phyloP scores from a whole-genome alignment of 2,113 vertebrate genomes.

The Aspidoscelis tigris region DNA sequence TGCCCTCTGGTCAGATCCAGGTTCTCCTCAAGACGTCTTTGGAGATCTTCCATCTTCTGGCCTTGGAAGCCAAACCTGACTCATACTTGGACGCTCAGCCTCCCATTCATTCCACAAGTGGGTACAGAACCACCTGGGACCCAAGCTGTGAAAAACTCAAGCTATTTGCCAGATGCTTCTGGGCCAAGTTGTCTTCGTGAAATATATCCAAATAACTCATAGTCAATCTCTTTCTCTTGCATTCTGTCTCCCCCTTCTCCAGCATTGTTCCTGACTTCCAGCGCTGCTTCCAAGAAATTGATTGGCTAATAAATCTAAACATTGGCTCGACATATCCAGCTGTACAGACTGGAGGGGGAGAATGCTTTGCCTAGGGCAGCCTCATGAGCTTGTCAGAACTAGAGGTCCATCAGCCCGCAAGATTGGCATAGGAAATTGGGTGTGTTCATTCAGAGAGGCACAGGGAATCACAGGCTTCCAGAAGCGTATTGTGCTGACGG shows the following conservation, averaged over 20 bases:
- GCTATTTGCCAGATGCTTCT: not conserved
- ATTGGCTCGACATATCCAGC: not conserved
- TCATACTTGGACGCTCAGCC: not conserved
- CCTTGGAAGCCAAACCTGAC: conserved; percentile 1
- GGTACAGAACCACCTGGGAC: not conserved
- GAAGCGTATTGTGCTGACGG: not conserved
- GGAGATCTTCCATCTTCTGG: not conserved
- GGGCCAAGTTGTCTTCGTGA: conserved; percentile 4
- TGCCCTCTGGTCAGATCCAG: not conserved
- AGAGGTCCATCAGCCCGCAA: not conserved
- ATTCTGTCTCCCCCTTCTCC: fast-evolving
- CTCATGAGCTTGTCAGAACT: fast-evolving
- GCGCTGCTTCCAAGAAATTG: conserved; percentile 25
- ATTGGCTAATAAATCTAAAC: not conserved
- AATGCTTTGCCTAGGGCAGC: not conserved
- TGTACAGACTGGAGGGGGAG: not conserved
- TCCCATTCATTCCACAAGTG: not conserved
- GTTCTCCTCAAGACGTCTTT: not conserved
- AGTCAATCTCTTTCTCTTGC: fast-evolving
- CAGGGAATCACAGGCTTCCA: conserved; percentile 4
- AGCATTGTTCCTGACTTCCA: not conserved
- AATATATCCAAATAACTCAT: not conserved
- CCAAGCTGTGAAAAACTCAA: not conserved
- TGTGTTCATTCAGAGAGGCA: fast-evolving
- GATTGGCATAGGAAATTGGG: not conserved